These are phyloP conservation scores for Aphelocoma californica DNA, from an alignment of 2,797 vertebrate species.

Conservation along the genomic window DNA sequence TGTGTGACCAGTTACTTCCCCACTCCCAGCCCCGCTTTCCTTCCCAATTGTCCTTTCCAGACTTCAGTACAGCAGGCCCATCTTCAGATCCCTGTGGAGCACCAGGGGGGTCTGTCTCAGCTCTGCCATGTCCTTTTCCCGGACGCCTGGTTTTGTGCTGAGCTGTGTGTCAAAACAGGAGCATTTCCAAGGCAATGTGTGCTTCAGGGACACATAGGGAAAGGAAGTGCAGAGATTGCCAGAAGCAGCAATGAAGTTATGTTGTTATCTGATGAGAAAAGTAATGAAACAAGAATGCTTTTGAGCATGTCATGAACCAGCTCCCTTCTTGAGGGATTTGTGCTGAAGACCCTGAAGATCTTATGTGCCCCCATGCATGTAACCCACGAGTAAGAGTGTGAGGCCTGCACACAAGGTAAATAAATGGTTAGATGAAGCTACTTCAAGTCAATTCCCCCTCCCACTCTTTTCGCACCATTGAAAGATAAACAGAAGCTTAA, in stretches of 20 bases:
- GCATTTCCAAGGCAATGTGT: neutral
- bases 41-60: neutral
- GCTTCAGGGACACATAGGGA: neutral
- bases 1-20: neutral
- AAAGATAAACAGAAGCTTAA: slow-evolving; percentile 3
- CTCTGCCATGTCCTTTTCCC: neutral
- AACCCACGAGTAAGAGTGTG: neutral
- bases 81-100: neutral
- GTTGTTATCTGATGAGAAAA: slow-evolving; percentile 26
- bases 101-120: neutral
- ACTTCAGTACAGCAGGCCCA: neutral
- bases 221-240: slow-evolving; percentile 1
- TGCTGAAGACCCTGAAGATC: neutral
- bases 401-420: slow-evolving; percentile 23
- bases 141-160: accelerated
- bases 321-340: neutral
- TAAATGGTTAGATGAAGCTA: neutral
- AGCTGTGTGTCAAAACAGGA: neutral
- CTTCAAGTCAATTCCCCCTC: neutral
- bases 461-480: neutral
- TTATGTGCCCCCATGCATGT: neutral
- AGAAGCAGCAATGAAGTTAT: neutral
- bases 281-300: slow-evolving; percentile 30
- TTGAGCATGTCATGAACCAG: neutral
- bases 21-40: neutral